Conservation (phyloP, 2,888 invertebrate genomes). For the Penaeus monodon region DNA sequence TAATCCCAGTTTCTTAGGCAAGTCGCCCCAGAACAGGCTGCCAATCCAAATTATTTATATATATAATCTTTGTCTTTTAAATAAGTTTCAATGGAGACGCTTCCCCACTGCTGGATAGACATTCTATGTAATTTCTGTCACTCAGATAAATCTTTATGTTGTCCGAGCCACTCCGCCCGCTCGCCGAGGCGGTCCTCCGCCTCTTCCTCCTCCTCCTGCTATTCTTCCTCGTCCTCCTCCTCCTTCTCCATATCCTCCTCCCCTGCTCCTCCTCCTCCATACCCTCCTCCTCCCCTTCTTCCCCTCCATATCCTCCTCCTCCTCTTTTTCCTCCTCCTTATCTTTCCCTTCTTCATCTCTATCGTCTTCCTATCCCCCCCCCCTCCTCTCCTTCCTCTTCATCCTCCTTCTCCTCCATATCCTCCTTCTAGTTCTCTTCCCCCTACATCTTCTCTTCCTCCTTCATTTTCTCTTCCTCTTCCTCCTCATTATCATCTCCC, state of each 20-base stretch:
- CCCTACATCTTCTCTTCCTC: too few relatives aligned
- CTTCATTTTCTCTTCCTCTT: background rate
- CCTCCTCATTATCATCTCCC: background rate
- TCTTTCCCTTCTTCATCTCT: background rate
- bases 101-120: conserved; percentile 18
- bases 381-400: conserved; percentile 1
- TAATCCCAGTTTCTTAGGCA: conserved; percentile 32
- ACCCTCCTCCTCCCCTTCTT: background rate
- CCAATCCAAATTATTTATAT: conserved; percentile 38
- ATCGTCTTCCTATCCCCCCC: background rate
- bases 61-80: conserved; percentile 54
- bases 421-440: background rate
- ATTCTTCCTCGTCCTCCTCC: background rate
- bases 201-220: background rate
- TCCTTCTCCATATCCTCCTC: background rate
- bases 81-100: conserved; percentile 41
- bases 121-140: conserved; percentile 42
- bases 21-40: conserved; percentile 29
- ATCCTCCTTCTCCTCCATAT: background rate
- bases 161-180: conserved; percentile 7
- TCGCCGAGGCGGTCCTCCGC: background rate
- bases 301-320: background rate
- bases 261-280: background rate
- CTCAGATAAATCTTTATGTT: conserved; percentile 34
- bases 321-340: background rate